Evolutionary conservation across 1,140 invertebrate species (phyloP).

Genomic region (Achatina immaculata): DNA sequence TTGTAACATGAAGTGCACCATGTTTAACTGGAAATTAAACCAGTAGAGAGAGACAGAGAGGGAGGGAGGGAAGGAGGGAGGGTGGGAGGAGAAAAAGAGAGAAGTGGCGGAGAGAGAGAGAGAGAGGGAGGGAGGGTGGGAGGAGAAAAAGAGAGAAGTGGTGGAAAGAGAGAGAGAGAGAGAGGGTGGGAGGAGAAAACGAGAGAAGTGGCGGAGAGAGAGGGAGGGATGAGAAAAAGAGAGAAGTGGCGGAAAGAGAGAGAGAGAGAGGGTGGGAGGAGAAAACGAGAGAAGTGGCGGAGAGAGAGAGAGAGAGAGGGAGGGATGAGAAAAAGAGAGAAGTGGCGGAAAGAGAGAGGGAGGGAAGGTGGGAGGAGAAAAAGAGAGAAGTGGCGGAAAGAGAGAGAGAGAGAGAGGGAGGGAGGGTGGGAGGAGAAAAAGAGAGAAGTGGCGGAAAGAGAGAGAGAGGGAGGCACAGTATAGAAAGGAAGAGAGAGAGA

Average conservation of each 20-base stretch:
- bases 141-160: not conserved
- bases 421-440: not conserved
- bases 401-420: not conserved
- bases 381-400: no score
- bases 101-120: not conserved
- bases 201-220: not conserved
- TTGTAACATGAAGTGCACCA: no score
- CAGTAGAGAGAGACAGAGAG: slow-evolving; percentile 2
- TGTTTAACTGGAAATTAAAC: no score
- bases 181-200: not conserved
- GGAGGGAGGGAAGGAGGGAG: not conserved
- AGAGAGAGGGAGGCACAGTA: no score
- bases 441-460: not conserved
- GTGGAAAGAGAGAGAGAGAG: not conserved
- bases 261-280: no score
- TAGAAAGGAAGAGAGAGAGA: not conserved
- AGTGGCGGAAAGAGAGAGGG: no score
- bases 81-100: not conserved
- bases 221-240: not conserved
- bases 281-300: not conserved
- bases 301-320: not conserved
- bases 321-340: no score
- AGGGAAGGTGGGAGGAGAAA: no score
- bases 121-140: not conserved
- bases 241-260: no score